Evolutionary conservation across 2,113 vertebrate genomes (phyloP).

Genomic region (Clarias batrachus): DNA sequence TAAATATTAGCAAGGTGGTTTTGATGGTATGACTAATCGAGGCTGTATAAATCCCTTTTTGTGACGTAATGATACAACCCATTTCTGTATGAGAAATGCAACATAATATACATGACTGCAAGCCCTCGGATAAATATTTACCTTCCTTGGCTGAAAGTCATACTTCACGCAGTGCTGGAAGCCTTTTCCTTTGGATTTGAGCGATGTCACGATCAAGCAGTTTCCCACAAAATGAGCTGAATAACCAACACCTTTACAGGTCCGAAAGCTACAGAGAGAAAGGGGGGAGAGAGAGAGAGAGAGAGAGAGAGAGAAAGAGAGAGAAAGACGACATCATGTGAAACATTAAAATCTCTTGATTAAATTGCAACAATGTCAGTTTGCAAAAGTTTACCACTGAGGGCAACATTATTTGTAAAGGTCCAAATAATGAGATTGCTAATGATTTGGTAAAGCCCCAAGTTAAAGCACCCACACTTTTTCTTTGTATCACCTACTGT

Average conservation of each 20-base stretch:
- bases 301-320: neutral
- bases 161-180: conserved; percentile 99
- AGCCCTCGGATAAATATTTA: conserved; percentile 61
- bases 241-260: conserved; percentile 96
- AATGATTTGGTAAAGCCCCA: conserved; percentile 18
- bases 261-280: conserved; percentile 84
- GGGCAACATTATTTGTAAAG: neutral
- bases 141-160: conserved; percentile 95
- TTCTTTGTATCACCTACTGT: neutral
- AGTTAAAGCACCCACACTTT: conserved; percentile 5
- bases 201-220: conserved; percentile 92
- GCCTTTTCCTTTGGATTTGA: conserved; percentile 99
- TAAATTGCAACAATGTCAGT: neutral
- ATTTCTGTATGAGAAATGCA: neutral
- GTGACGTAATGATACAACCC: neutral
- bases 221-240: conserved; percentile 98
- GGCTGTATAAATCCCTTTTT: neutral
- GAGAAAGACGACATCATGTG: neutral
- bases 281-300: conserved; percentile 40
- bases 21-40: no score
- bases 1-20: no score
- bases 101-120: neutral
- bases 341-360: neutral
- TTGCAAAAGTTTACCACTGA: neutral
- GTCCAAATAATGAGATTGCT: conserved; percentile 30